These are phyloP conservation scores for Diadumene lineata DNA, from an alignment of 92 coral and sea anemone genomes.

Conservation along the genomic window DNA sequence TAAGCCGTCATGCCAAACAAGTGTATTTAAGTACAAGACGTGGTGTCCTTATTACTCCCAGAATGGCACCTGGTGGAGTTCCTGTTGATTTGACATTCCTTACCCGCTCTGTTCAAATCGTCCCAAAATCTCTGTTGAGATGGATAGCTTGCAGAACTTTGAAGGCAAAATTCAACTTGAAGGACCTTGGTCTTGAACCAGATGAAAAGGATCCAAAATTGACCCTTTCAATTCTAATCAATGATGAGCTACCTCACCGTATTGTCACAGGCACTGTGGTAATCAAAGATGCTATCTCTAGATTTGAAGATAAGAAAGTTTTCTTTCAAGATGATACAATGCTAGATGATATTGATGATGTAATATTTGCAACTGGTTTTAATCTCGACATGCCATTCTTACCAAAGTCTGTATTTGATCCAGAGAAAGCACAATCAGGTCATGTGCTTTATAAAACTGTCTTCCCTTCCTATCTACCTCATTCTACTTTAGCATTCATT, in stretches of 20 bases:
- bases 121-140: constrained; percentile 38
- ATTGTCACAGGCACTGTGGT: constrained; percentile 76
- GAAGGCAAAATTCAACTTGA: constrained; percentile 30
- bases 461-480: constrained; percentile 51
- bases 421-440: constrained; percentile 28
- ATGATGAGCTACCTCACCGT: constrained; percentile 85
- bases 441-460: constrained; percentile 75
- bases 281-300: constrained; percentile 56
- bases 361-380: constrained; percentile 83
- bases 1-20: constrained; percentile 81
- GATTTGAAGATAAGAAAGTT: constrained; percentile 47
- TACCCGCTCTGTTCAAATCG: constrained; percentile 18
- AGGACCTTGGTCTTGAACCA: constrained; percentile 71
- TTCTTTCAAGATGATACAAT: constrained; percentile 68
- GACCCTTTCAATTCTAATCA: constrained; percentile 40
- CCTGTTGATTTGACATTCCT: constrained; percentile 53
- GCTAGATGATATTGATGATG: constrained; percentile 68
- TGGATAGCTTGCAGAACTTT: constrained; percentile 21
- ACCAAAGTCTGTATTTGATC: constrained; percentile 48
- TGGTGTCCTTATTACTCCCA: constrained; percentile 66
- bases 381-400: constrained; percentile 61
- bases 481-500: constrained; percentile 73
- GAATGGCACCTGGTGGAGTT: constrained; percentile 58
- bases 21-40: constrained; percentile 79
- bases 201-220: no score